These are phyloP conservation scores for Drosophila kurseongensis DNA, from an alignment of 1,140 invertebrate genomes.

Conservation along the genomic window DNA sequence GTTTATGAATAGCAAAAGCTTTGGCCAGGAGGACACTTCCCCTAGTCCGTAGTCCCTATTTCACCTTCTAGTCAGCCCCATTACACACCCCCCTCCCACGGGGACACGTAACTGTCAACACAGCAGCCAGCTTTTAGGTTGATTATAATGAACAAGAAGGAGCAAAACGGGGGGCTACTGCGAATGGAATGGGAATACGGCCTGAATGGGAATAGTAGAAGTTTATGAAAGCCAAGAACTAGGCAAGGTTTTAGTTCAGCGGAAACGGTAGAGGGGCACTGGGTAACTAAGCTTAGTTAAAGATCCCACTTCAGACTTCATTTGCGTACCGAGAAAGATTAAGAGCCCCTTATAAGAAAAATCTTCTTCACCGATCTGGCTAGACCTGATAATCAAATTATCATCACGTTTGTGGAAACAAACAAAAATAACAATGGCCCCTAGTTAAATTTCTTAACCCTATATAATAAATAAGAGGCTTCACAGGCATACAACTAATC, in stretches of 20 bases:
- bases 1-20: conserved; percentile 69
- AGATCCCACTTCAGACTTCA: conserved; percentile 23
- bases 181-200: background rate
- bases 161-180: background rate
- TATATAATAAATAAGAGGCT: too few relatives aligned
- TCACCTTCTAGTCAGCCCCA: background rate
- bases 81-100: conserved; percentile 12
- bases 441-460: too few relatives aligned
- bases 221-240: conserved; percentile 36
- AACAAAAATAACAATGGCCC: background rate
- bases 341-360: background rate
- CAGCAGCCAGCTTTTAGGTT: conserved; percentile 62
- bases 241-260: conserved; percentile 3
- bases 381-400: background rate
- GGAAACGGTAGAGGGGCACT: background rate
- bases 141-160: conserved; percentile 58
- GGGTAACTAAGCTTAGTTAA: conserved; percentile 29
- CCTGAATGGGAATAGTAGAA: conserved; percentile 18
- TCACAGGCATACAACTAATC: too few relatives aligned
- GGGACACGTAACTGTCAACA: conserved; percentile 54
- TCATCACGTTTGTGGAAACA: background rate
- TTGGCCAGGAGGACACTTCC: conserved; percentile 29
- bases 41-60: background rate
- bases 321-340: background rate
- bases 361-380: background rate